phyloP scores from a whole-genome alignment of 2,113 vertebrate species.

The Prionailurus bengalensis region DNA sequence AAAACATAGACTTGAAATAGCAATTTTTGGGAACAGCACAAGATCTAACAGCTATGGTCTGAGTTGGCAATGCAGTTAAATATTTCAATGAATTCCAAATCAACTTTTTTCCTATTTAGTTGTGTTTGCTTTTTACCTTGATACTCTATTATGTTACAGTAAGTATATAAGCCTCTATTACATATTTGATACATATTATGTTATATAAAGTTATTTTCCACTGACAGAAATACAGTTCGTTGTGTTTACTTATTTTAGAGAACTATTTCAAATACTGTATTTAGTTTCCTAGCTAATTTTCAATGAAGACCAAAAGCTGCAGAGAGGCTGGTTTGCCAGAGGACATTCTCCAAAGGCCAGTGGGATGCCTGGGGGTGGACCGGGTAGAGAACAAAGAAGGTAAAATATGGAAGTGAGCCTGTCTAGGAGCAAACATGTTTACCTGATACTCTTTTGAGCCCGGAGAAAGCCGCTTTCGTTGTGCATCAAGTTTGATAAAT shows the following conservation, averaged over 20 bases:
- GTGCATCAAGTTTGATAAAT: constrained; percentile 91
- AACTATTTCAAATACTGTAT: constrained; percentile 39
- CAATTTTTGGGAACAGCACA: neutral
- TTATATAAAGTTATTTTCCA: neutral
- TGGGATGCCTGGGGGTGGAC: neutral
- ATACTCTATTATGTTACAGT: neutral
- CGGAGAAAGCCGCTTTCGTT: constrained; percentile 89
- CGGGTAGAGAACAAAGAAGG: neutral
- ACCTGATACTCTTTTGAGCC: constrained; percentile 95
- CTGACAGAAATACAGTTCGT: neutral
- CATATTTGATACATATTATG: neutral
- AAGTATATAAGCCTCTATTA: neutral
- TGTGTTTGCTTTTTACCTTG: constrained; percentile 7
- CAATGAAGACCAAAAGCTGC: constrained; percentile 40
- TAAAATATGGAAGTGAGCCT: neutral
- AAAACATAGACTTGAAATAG: neutral
- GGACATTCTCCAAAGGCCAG: neutral
- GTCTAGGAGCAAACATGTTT: neutral
- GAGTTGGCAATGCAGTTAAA: neutral
- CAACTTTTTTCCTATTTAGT: neutral
- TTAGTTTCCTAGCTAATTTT: constrained; percentile 25
- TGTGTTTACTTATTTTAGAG: constrained; percentile 33
- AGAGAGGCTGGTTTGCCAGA: neutral
- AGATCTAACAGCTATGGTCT: neutral
- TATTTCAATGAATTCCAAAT: neutral